These are phyloP conservation scores for Ictalurus furcatus DNA, from an alignment of 2,113 vertebrate genomes.

Conservation along the genomic window DNA sequence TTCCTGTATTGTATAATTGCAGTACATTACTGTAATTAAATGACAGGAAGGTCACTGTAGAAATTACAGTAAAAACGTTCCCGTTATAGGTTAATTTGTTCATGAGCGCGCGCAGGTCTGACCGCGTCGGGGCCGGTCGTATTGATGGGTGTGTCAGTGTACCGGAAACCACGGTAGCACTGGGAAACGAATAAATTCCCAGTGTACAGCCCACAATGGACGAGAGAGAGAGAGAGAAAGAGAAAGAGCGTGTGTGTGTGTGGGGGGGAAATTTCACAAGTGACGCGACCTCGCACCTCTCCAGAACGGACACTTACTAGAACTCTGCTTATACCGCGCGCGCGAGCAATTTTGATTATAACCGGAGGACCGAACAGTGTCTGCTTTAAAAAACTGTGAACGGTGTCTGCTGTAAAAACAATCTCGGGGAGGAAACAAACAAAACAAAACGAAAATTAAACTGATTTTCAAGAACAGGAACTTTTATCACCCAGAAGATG, in stretches of 20 bases:
- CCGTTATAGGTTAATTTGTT: background rate
- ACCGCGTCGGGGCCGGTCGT: conserved; percentile 16
- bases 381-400: background rate
- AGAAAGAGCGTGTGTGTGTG: conserved; percentile 52
- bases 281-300: conserved; percentile 59
- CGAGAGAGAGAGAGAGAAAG: conserved; percentile 46
- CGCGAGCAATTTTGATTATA: background rate
- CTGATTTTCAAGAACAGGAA: background rate
- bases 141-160: conserved; percentile 64
- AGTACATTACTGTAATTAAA: no score
- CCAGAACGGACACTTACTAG: conserved; percentile 52
- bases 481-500: conserved; percentile 62
- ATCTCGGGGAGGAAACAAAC: background rate
- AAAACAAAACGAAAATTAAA: background rate
- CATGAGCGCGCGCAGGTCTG: background rate
- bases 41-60: no score
- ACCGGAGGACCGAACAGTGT: conserved; percentile 22
- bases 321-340: background rate
- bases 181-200: conserved; percentile 76
- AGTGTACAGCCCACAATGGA: conserved; percentile 58
- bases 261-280: conserved; percentile 54
- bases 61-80: no score
- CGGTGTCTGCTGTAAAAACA: background rate
- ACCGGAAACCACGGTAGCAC: conserved; percentile 64
- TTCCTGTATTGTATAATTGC: no score